Base-by-base conservation (phyloP, 2,888 invertebrate genomes). In the Melitaea athalia region DNA sequence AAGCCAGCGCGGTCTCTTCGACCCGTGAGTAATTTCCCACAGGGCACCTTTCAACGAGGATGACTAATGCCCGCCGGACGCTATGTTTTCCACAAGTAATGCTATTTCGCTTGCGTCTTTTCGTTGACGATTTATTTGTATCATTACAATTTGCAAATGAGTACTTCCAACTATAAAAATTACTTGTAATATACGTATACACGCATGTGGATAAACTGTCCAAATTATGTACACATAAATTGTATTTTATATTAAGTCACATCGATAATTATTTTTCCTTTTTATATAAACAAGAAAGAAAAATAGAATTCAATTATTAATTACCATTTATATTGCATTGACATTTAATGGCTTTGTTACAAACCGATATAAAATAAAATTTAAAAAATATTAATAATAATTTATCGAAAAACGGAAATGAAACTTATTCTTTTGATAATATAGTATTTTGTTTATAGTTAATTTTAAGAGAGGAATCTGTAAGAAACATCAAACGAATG, bases 21-120 rank as follows among this genome's bases (percentile, higher is more conserved):
- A 73, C 76, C 77, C 76, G 79, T 78, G 74, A 76, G 85, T 91
- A 91, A 92, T 92, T 92, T 92, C 91, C 91, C 91, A 72, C 77
- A 85, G 91, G 91, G 88, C 84, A 79, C 83, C 88, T 89, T 84
- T 91, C 90, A 89, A 80, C 89, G 81, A 76, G 83, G 85, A 88
- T 89, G 87, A 90, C 84, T 87, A 85, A 91, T 89, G 88, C 83
- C 77, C 83, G 80, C 82, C 81, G 85, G 85, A 85, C 86, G 83
- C 79, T 80, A 74, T 77, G 80, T 78, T 84, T 77, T 73, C 75
- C 70, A 75, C 77, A 73, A 75, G 74, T 72, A 75, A 77, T 72
- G 72, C 62, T 57, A 63, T 71, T 68, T 66, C 57, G 50, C 69
- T 53, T 59, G 59, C 49, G 64, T 64, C 71, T 65, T 71, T 69